These are phyloP conservation scores for Abscondita cerata DNA, from an alignment of 2,888 invertebrate genomes.

Conservation along the genomic window DNA sequence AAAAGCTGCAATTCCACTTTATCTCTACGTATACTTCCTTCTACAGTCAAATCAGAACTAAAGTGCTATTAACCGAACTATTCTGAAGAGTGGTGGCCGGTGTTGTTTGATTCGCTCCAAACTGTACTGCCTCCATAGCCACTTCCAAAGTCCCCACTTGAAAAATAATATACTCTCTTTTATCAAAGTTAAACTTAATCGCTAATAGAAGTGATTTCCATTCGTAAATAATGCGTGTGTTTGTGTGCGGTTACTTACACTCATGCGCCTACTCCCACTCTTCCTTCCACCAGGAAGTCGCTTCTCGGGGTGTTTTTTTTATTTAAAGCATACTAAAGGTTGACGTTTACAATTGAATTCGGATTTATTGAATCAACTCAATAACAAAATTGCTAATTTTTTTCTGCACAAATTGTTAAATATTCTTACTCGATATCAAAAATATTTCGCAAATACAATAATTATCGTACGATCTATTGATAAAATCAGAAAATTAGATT, in stretches of 20 bases:
- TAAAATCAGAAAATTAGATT: no score
- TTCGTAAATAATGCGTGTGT: constrained; percentile 8
- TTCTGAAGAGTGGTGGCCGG: constrained; percentile 52
- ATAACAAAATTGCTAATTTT: no score
- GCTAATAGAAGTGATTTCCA: constrained; percentile 25
- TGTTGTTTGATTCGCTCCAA: constrained; percentile 53
- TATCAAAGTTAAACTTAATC: constrained; percentile 21
- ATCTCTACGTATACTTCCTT: background rate
- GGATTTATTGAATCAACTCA: no score
- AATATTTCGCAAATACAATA: no score
- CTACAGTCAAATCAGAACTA: constrained; percentile 46
- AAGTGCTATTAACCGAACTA: constrained; percentile 42
- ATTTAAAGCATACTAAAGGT: no score
- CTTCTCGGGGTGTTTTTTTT: no score
- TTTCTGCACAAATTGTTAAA: no score
- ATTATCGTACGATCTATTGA: no score
- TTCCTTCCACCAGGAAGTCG: no score
- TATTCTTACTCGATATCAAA: no score
- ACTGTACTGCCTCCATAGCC: constrained; percentile 53
- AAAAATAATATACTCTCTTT: constrained; percentile 9
- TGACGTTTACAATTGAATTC: no score
- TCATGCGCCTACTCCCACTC: constrained; percentile 4
- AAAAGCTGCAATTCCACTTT: background rate
- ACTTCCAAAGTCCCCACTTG: constrained; percentile 44
- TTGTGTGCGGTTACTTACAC: background rate